These are phyloP conservation scores for Archips crataeganus DNA, from an alignment of 2,888 invertebrate genomes.

Conservation along the genomic window DNA sequence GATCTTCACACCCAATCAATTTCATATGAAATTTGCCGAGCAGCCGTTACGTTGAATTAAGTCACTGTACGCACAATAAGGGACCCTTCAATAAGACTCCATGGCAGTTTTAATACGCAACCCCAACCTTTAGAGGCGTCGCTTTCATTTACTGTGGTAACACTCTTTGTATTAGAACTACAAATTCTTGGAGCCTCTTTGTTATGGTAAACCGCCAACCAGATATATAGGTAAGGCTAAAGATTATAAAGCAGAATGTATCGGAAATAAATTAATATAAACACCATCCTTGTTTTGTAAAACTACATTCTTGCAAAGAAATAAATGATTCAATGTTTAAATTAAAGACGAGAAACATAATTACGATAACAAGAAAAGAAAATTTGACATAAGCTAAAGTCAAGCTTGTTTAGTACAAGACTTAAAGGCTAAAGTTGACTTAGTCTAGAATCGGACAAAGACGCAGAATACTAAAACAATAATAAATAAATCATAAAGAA, in stretches of 20 bases:
- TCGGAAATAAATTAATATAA: no score
- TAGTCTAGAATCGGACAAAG: not conserved
- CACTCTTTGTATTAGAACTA: slow-evolving; percentile 52
- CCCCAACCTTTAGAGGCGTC: slow-evolving; percentile 59
- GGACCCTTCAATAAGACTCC: slow-evolving; percentile 54
- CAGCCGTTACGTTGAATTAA: slow-evolving; percentile 14
- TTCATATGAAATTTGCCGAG: slow-evolving; percentile 15
- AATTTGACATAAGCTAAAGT: not conserved
- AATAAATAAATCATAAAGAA: not conserved
- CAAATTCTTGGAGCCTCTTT: slow-evolving; percentile 28
- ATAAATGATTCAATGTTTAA: no score
- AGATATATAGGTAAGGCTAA: no score
- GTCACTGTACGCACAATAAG: slow-evolving; percentile 49
- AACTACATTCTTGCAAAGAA: no score
- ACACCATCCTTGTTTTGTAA: no score
- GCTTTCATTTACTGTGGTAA: slow-evolving; percentile 65
- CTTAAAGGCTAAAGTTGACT: no score
- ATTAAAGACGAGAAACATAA: not conserved
- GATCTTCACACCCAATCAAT: slow-evolving; percentile 25
- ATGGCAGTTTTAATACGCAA: slow-evolving; percentile 66
- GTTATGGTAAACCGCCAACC: not conserved
- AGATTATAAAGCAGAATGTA: no score
- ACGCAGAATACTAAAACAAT: not conserved
- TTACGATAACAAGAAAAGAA: no score
- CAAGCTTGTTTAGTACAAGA: not conserved